These are phyloP conservation scores for Lytechinus variegatus DNA, from an alignment of 35 echinoderm and acorn worm species.

Conservation along the genomic window DNA sequence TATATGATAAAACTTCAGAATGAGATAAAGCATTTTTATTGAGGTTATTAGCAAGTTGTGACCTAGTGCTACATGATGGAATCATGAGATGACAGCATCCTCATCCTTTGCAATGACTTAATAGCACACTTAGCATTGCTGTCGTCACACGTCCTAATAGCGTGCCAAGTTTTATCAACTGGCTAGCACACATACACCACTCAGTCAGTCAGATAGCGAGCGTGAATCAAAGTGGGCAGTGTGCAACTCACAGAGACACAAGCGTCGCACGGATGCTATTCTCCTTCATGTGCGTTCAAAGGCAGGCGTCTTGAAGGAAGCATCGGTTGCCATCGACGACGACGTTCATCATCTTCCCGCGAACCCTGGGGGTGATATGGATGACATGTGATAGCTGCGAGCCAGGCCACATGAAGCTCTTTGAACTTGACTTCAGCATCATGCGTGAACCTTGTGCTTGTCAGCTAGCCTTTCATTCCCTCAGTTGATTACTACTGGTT, in stretches of 20 bases:
- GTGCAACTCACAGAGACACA: not conserved
- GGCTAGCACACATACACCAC: not conserved
- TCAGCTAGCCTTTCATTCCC: not conserved
- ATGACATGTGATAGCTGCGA: constrained; percentile 8
- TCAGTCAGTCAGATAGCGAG: not conserved
- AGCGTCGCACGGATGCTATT: not conserved
- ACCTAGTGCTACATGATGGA: not conserved
- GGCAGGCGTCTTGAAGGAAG: not conserved
- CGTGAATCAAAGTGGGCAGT: not conserved
- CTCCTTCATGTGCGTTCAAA: not conserved
- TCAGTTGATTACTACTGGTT: not conserved
- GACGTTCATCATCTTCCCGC: not conserved
- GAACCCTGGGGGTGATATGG: not conserved
- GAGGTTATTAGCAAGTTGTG: not conserved
- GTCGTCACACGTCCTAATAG: not conserved
- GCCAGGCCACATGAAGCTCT: not conserved
- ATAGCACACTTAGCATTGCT: not conserved
- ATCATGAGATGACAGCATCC: not conserved
- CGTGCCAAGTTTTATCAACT: not conserved
- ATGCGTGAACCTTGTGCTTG: not conserved
- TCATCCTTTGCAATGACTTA: not conserved
- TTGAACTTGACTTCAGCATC: not conserved
- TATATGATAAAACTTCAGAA: not conserved
- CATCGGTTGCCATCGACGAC: not conserved
- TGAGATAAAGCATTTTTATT: not conserved